A percentile compares a stretch with the other conserved stretches of the same genome.
Conservation (phyloP, 2,113 vertebrate species). For the Mesembrinibis cayennensis region DNA sequence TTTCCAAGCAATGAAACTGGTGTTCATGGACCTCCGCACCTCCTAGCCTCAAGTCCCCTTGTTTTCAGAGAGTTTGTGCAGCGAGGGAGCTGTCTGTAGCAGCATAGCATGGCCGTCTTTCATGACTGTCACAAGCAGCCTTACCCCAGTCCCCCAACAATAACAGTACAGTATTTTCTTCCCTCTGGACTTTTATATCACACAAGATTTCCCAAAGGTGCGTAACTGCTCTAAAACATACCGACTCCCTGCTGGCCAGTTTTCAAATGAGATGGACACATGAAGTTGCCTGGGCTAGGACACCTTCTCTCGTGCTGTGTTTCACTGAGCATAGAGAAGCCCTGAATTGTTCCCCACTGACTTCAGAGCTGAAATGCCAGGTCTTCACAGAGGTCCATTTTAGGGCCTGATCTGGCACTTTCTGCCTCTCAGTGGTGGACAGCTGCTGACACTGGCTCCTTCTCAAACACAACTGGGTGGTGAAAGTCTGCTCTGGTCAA, state of each 20-base stretch:
- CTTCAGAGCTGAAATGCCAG: neutral
- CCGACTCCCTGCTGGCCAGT: neutral
- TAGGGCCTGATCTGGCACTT: neutral
- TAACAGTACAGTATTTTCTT: neutral
- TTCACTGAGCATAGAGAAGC: neutral
- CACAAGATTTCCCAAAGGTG: neutral
- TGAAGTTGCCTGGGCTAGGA: neutral
- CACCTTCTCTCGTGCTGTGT: neutral
- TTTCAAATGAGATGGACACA: neutral
- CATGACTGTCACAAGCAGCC: neutral
- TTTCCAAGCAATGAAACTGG: neutral
- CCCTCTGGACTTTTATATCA: neutral
- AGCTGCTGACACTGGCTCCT: neutral
- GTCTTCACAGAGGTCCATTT: neutral
- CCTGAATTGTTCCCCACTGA: neutral
- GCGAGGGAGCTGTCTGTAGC: neutral
- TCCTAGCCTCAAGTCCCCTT: neutral
- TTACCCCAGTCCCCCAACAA: neutral
- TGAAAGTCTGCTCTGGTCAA: neutral
- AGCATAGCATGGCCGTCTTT: neutral
- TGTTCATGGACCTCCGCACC: neutral
- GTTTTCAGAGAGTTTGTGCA: neutral
- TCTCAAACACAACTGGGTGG: neutral
- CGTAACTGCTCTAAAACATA: neutral
- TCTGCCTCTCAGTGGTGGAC: neutral